Evolutionary conservation across 2,113 vertebrate genomes (phyloP).

Genomic region (Colius striatus): DNA sequence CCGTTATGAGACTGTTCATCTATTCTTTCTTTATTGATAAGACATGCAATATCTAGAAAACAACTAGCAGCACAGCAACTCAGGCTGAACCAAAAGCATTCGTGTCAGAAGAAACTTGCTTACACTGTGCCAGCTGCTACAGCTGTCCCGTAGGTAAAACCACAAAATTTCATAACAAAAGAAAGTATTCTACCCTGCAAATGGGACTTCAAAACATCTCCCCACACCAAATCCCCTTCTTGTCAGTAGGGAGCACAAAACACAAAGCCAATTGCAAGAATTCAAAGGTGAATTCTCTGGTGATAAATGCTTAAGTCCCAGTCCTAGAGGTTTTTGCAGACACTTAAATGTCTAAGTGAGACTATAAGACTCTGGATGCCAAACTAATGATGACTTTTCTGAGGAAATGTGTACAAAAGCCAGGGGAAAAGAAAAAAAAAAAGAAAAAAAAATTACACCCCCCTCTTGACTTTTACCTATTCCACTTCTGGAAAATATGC

Average conservation of each 20-base stretch:
- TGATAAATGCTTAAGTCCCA: background rate
- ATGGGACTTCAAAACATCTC: background rate
- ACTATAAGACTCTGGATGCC: background rate
- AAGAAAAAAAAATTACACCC: background rate
- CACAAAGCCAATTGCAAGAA: background rate
- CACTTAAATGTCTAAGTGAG: background rate
- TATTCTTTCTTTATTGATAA: slow-evolving; percentile 37
- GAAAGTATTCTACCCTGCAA: background rate
- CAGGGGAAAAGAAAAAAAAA: background rate
- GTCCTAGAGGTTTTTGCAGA: background rate
- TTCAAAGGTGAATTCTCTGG: background rate
- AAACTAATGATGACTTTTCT: background rate
- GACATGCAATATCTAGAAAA: slow-evolving; percentile 6
- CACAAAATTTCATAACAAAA: background rate
- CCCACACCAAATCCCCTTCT: background rate
- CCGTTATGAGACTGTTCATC: background rate
- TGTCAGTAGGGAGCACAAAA: background rate
- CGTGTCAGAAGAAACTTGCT: background rate
- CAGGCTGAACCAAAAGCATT: slow-evolving; percentile 21
- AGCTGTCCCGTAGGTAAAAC: background rate
- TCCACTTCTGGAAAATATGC: background rate
- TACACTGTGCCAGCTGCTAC: background rate
- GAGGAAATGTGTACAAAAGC: background rate
- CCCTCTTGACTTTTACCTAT: background rate
- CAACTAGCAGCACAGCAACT: background rate